Conservation (phyloP, 1,140 invertebrate genomes). For the Cyphomyrmex costatus region DNA sequence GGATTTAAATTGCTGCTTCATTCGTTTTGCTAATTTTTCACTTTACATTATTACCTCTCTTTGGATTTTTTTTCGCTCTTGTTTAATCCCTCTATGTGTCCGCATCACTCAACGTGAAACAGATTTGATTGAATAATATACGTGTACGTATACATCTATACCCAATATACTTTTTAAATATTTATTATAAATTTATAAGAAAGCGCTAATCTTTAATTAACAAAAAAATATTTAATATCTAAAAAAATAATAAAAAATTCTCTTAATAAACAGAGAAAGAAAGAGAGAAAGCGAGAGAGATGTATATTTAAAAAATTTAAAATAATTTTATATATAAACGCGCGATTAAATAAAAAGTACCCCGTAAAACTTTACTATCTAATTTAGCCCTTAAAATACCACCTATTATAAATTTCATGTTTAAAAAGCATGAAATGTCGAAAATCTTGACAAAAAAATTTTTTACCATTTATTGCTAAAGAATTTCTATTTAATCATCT, state of each 20-base stretch:
- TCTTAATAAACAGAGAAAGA: too few species aligned
- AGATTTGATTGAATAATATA: constrained; percentile 33
- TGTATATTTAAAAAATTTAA: too few species aligned
- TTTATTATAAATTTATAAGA: constrained; percentile 21
- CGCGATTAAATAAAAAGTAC: too few species aligned
- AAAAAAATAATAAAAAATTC: not conserved
- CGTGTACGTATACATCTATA: not conserved
- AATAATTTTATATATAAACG: too few species aligned
- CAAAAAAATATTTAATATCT: not conserved
- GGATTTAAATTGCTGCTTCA: constrained; percentile 60
- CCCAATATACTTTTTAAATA: not conserved
- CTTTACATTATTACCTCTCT: constrained; percentile 44
- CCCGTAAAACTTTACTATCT: too few species aligned
- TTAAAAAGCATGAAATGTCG: too few species aligned
- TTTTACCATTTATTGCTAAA: too few species aligned
- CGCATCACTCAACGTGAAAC: not conserved
- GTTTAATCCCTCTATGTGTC: not conserved
- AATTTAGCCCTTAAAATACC: too few species aligned
- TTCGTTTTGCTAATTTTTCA: constrained; percentile 63
- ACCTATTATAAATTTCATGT: too few species aligned
- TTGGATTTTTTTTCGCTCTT: not conserved
- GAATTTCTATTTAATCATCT: too few species aligned
- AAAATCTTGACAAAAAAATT: too few species aligned
- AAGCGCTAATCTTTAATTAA: not conserved
- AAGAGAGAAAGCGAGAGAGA: too few species aligned